Evolutionary conservation across 2,888 invertebrate genomes (phyloP).

Genomic region (Torymus tubicola): DNA sequence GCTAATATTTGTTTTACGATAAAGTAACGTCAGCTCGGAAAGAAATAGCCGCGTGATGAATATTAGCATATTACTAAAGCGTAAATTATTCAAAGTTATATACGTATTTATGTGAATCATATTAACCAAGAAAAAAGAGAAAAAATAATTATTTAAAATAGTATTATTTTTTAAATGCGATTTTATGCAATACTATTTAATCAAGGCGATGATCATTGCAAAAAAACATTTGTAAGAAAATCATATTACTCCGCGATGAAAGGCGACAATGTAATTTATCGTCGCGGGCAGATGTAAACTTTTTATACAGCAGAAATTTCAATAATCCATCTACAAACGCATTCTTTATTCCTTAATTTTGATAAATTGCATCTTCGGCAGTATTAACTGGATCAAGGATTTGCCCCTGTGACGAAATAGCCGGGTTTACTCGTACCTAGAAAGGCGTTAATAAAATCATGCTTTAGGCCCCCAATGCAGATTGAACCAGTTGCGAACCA

Average conservation of each 20-base stretch:
- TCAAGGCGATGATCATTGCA: too few relatives aligned
- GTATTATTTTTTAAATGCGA: too few relatives aligned
- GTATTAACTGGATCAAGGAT: slow-evolving; percentile 33
- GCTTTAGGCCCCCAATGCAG: slow-evolving; percentile 29
- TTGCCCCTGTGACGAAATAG: slow-evolving; percentile 4
- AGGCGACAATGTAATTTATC: too few relatives aligned
- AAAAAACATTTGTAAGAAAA: too few relatives aligned
- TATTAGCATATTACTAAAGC: too few relatives aligned
- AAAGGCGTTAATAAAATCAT: slow-evolving; percentile 35
- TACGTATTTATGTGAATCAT: too few relatives aligned
- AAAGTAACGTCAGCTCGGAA: background rate
- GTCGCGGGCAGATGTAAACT: background rate
- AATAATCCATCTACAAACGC: slow-evolving; percentile 12
- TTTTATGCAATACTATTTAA: too few relatives aligned
- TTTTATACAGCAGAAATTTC: slow-evolving; percentile 4
- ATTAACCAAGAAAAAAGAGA: too few relatives aligned
- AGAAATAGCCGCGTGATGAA: too few relatives aligned
- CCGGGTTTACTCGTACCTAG: slow-evolving; percentile 26
- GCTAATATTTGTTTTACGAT: slow-evolving; percentile 13
- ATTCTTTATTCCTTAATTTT: background rate
- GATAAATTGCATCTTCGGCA: slow-evolving; percentile 8
- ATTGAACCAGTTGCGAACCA: slow-evolving; percentile 42
- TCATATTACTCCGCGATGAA: too few relatives aligned
- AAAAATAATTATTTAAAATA: too few relatives aligned
- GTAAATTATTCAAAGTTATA: too few relatives aligned